Base-by-base conservation (phyloP, 2,888 invertebrate species). In the Epistrophe eligans region DNA sequence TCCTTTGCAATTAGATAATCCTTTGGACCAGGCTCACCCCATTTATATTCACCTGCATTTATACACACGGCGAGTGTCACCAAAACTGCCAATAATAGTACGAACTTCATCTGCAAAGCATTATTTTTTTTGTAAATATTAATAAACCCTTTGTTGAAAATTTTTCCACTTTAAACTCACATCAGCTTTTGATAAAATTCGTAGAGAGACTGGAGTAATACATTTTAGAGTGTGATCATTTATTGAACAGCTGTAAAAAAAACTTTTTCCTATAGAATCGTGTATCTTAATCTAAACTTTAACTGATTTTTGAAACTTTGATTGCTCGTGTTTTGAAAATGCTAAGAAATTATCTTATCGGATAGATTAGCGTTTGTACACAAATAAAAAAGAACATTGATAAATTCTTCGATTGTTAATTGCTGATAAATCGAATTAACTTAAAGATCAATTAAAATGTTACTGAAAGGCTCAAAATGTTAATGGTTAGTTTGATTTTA, bases 1-100 rank as follows among this genome's bases (percentile, higher is more conserved):
- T 91, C 90, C 88, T 91, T 90, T 24, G 90, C 89, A 60, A 91
- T 58, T 10, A 91, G 77, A 32, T 89, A 88, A 64, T 91, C 91
- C 19, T 62, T 15, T 0, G 89, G 90, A 2, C 89, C 62, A 11
- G 28, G 11, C 6, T 89, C 79, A 5, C 91, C 91, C 92, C 92
- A 91, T 1, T 89, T 66, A 62, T 92, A 92, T 71, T 91, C 71
- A 52, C 90, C 91, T 6, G 89, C 91, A n/a, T 66, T 57, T 15
- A 88, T 83, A n/a, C 87, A 71, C n/a, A 79, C 73, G 1, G 89
- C 70, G 15, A 90, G 77, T 7, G 66, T 17, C 19, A 43, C 79
- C 45, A 55, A 5, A 60, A 83, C 10, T 58, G 50, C 48, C 40
- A 87, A 62, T 43, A 87, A 11, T 15, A 87, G 19, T 11, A 66